These are phyloP conservation scores for Pelecanoides urinatrix DNA, from an alignment of 2,113 vertebrate species.

Conservation along the genomic window DNA sequence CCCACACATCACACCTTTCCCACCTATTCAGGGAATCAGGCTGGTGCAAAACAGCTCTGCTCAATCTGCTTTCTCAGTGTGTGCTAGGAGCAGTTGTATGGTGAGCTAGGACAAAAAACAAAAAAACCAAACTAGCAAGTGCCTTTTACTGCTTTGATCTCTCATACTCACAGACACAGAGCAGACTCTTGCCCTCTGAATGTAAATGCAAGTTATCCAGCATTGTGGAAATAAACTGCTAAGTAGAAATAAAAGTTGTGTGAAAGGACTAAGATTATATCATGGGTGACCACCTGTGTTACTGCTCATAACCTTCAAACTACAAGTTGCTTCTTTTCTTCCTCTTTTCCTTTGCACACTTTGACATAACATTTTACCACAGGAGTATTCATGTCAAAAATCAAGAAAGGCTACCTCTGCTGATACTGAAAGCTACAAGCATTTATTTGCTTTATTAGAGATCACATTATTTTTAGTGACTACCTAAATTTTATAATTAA, in stretches of 20 bases:
- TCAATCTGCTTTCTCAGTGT: not conserved
- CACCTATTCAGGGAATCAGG: not conserved
- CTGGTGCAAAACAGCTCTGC: not conserved
- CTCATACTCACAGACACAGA: not conserved
- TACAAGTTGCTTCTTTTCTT: not conserved
- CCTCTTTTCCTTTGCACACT: not conserved
- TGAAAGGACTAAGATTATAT: not conserved
- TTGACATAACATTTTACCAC: not conserved
- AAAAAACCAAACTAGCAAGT: not conserved
- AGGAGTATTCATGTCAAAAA: not conserved
- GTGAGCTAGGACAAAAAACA: not conserved
- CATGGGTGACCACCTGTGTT: not conserved
- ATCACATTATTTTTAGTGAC: not conserved
- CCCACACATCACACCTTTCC: constrained; percentile 11
- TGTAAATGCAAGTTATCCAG: not conserved
- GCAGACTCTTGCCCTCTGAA: not conserved
- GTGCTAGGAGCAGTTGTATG: not conserved
- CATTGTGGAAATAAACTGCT: not conserved
- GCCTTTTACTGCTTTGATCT: not conserved
- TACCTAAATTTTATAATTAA: not conserved
- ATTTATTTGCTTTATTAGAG: not conserved
- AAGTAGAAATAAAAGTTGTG: not conserved
- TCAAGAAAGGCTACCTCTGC: not conserved
- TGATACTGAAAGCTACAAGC: not conserved
- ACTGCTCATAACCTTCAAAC: not conserved